Base-by-base conservation (phyloP, 37 sponge, comb jelly and placozoan species). In the Oopsacas minuta region DNA sequence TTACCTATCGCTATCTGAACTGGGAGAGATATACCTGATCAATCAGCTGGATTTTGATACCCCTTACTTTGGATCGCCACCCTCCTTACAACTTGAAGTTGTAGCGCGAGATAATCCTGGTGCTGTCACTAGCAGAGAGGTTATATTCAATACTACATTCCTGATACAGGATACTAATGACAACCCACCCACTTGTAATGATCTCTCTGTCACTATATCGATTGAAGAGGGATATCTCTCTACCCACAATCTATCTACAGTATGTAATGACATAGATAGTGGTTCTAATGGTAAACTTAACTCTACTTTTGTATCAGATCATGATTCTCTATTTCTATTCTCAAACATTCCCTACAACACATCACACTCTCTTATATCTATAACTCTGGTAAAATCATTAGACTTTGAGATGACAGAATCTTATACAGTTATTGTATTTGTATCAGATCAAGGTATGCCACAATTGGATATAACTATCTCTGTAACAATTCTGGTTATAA, bases 151-250 rank as follows among this genome's bases (percentile, higher is more conserved):
- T 12, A 34, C 1, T 12, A 61, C 75, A 5, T 25, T 61, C 22
- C 5, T 61, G 75, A 61, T 61, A 5, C 20, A 10, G 28, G 75
- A 61, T 34, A 20, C 28, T n/a, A 61, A 61, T 12, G 75, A 61
- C 75, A 61, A 61, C 75, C 75, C 75, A 34, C 75, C 75, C 75
- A 61, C 75, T 61, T 61, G 75, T 34, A 61, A 25, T 20, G 7
- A 25, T n/a, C 7, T 5, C 75, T 61, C 75, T 25, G 30, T 61
- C 22, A n/a, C 20, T 20, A 12, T 61, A 25, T 61, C 75, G 22
- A 61, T 61, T 34, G 75, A 10, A 12, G 75, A 61, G 75, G 75
- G 75, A 12, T 61, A 25, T 61, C 30, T 61, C 20, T 10, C 75
- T 3, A 3, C 22, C 28, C 7, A 20, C 32, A 61, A 25, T n/a